These are phyloP conservation scores for Megalopta genalis DNA, from an alignment of 1,140 invertebrate species.

Conservation along the genomic window DNA sequence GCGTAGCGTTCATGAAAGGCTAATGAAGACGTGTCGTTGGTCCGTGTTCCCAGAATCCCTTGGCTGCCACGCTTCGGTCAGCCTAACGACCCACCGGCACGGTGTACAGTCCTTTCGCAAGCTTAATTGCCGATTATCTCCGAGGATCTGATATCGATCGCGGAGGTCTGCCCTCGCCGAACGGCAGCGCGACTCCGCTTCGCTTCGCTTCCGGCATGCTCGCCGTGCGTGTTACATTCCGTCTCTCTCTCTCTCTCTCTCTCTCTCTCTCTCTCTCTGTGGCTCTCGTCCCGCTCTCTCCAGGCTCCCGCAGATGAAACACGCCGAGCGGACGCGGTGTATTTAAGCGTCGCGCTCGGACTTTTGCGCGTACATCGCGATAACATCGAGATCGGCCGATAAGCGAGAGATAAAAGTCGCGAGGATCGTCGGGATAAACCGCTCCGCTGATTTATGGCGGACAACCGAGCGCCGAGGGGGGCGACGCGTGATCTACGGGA, in stretches of 20 bases:
- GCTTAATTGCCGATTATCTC: conserved; percentile 73
- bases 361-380: conserved; percentile 40
- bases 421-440: conserved; percentile 30
- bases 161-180: conserved; percentile 30
- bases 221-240: conserved; percentile 30
- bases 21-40: conserved; percentile 77
- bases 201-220: conserved; percentile 53
- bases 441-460: conserved; percentile 31
- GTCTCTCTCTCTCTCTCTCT: background rate
- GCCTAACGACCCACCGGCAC: conserved; percentile 64
- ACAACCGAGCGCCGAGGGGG: background rate
- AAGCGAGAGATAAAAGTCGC: conserved; percentile 29
- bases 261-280: background rate
- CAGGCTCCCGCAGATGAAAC: background rate
- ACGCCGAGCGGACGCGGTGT: background rate
- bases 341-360: conserved; percentile 35
- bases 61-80: conserved; percentile 52
- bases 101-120: conserved; percentile 62
- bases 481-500: conserved; percentile 30
- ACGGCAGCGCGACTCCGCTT: conserved; percentile 6
- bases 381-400: conserved; percentile 43
- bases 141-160: conserved; percentile 64
- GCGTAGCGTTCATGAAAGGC: conserved; percentile 76
- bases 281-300: too few relatives aligned
- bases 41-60: conserved; percentile 72